phyloP scores from a whole-genome alignment of 1,140 invertebrate species.

The Aradophagus sp. region DNA sequence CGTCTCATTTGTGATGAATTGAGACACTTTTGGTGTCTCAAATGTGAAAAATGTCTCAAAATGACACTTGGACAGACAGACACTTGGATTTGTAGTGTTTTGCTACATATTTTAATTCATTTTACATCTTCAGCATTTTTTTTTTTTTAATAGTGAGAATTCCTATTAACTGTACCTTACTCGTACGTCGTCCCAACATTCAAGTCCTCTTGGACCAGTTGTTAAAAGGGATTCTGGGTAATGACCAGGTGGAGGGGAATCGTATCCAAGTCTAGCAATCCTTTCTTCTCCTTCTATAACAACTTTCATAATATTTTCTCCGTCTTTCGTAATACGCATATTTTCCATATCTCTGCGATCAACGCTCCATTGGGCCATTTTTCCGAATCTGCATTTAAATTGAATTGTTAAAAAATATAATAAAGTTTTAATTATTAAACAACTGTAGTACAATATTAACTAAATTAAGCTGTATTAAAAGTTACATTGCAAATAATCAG shows the following conservation, averaged over 20 bases:
- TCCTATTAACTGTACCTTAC: slow-evolving; percentile 78
- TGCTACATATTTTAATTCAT: no score
- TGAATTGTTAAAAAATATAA: not conserved
- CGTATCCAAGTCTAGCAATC: slow-evolving; percentile 71
- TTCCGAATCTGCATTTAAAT: slow-evolving; percentile 80
- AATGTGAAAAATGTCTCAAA: no score
- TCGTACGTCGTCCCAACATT: slow-evolving; percentile 88
- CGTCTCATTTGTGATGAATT: no score
- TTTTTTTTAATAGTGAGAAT: no score
- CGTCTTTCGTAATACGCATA: slow-evolving; percentile 87
- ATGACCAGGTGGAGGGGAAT: slow-evolving; percentile 83
- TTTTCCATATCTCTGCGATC: slow-evolving; percentile 87
- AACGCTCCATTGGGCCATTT: slow-evolving; percentile 91
- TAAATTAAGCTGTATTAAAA: no score
- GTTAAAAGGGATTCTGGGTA: slow-evolving; percentile 84
- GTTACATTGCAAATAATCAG: no score
- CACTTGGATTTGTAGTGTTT: no score
- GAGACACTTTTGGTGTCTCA: no score
- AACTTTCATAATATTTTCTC: slow-evolving; percentile 82
- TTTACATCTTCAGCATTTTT: no score
- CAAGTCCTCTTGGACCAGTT: slow-evolving; percentile 81
- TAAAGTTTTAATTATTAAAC: not conserved
- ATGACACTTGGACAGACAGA: no score
- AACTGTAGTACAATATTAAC: no score
- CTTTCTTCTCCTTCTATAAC: slow-evolving; percentile 81